Evolutionary conservation across 2,113 vertebrate genomes (phyloP).

Genomic region (Pionites leucogaster): DNA sequence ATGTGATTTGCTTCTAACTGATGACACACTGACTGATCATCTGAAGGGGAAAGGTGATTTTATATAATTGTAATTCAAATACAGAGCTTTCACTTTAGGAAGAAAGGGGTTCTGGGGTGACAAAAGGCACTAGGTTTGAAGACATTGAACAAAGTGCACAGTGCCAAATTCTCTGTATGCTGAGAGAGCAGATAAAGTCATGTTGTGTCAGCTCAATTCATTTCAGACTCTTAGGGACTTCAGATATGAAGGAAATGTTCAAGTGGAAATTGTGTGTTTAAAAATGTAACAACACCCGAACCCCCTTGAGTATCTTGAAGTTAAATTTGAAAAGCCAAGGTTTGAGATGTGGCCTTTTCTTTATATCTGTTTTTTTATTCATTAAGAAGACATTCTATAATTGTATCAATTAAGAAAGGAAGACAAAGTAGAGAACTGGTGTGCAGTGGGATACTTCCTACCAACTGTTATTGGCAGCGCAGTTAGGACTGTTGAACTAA

Average conservation of each 20-base stretch:
- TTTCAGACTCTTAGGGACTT: not conserved
- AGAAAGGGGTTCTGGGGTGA: not conserved
- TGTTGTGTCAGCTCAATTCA: not conserved
- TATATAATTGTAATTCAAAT: not conserved
- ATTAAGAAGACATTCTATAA: not conserved
- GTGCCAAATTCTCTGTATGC: not conserved
- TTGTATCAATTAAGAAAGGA: not conserved
- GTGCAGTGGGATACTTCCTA: not conserved
- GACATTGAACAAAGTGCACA: not conserved
- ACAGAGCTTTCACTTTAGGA: not conserved
- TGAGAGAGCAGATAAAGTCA: not conserved
- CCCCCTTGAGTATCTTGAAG: not conserved
- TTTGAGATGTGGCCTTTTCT: not conserved
- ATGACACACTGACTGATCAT: not conserved
- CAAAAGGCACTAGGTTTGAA: not conserved
- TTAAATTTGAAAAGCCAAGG: not conserved
- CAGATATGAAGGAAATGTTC: not conserved
- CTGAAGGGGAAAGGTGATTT: not conserved
- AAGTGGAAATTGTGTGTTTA: not conserved
- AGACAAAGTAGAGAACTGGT: not conserved
- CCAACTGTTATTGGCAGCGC: not conserved
- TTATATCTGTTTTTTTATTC: not conserved
- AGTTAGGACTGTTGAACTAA: not conserved
- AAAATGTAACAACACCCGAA: not conserved
- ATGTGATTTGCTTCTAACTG: not conserved